Percentiles rank a stretch among this genome's conserved stretches.
These are phyloP conservation scores for Cydia splendana DNA, from an alignment of 1,140 invertebrate genomes.

Conservation along the genomic window DNA sequence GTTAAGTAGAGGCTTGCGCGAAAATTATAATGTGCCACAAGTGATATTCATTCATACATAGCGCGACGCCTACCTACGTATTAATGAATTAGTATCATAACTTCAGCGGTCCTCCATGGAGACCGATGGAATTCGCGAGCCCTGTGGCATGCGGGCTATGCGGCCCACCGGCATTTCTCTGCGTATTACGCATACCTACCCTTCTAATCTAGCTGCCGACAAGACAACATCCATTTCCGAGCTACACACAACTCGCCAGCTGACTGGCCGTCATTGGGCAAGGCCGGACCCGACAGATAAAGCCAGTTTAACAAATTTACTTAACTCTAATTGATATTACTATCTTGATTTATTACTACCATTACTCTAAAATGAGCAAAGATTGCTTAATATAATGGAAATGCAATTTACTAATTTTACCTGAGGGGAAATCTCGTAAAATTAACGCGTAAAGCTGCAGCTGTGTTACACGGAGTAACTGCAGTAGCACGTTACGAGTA, in stretches of 20 bases:
- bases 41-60: too few species aligned
- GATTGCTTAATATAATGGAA: conserved; percentile 24
- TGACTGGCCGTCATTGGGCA: conserved; percentile 15
- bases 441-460: not conserved
- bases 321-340: conserved; percentile 20
- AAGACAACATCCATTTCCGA: not conserved
- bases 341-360: conserved; percentile 24
- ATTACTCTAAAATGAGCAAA: conserved; percentile 22
- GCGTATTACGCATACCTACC: not conserved
- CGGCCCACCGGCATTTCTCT: conserved; percentile 25
- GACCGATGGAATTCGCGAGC: conserved; percentile 35
- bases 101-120: conserved; percentile 40
- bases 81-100: not conserved
- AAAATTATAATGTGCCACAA: too few species aligned
- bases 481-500: not conserved
- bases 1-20: too few species aligned
- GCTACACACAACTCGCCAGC: conserved; percentile 6
- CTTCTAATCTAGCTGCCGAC: conserved; percentile 15
- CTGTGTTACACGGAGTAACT: conserved; percentile 1
- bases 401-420: conserved; percentile 30
- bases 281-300: conserved; percentile 12
- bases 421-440: conserved; percentile 20
- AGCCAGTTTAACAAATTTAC: conserved; percentile 23
- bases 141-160: conserved; percentile 43
- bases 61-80: too few species aligned